Percentiles rank a stretch among this genome's conserved stretches.
Evolutionary conservation across 2,888 invertebrate genomes (phyloP).

Genomic region (Oscheius sp.): DNA sequence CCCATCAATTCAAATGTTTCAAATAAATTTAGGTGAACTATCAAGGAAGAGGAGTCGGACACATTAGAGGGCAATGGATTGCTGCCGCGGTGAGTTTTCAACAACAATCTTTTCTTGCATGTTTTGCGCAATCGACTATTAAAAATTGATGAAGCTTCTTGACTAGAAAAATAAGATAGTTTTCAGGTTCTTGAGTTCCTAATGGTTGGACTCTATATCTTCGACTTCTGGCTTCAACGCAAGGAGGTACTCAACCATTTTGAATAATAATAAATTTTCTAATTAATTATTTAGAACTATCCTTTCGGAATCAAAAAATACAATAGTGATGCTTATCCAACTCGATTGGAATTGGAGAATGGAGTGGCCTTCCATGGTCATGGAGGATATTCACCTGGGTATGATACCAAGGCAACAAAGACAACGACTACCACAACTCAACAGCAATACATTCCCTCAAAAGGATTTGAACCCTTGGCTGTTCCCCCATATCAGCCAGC

Average conservation of each 20-base stretch:
- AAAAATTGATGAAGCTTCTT: no score
- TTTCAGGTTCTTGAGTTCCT: conserved; percentile 56
- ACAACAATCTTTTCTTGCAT: neutral
- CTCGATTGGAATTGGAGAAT: conserved; percentile 8
- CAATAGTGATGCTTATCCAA: conserved; percentile 35
- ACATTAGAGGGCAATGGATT: conserved; percentile 60
- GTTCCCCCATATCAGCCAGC: neutral
- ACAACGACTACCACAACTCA: conserved; percentile 2
- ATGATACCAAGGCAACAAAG: neutral
- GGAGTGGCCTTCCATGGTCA: no score
- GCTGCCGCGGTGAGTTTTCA: conserved; percentile 48
- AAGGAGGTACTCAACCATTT: no score
- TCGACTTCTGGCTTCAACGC: conserved; percentile 49
- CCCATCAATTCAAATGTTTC: neutral
- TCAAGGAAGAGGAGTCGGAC: conserved; percentile 53
- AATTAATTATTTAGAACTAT: conserved; percentile 51
- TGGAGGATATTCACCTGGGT: neutral
- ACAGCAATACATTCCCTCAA: neutral
- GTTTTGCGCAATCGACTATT: neutral
- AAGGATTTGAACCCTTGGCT: conserved; percentile 1
- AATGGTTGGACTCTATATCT: conserved; percentile 51
- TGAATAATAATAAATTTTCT: no score
- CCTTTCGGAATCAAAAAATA: conserved; percentile 51
- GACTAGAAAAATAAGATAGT: neutral
- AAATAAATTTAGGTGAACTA: conserved; percentile 41